Conservation (phyloP, 2,888 invertebrate genomes). For the Erpobdella octoculata region DNA sequence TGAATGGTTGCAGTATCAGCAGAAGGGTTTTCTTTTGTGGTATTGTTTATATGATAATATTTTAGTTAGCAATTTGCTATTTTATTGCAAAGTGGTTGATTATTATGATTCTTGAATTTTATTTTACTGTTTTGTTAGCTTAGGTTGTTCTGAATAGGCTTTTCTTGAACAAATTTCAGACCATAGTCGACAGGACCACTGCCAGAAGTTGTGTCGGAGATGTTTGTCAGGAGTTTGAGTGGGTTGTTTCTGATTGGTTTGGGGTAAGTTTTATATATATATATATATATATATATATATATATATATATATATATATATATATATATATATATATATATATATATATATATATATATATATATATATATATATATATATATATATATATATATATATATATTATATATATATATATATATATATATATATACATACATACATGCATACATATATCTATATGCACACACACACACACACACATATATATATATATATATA, state of each 20-base stretch:
- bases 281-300: neutral
- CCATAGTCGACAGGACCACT: neutral
- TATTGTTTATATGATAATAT: neutral
- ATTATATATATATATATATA: too few species aligned
- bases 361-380: too few species aligned
- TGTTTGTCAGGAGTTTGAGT: slow-evolving; percentile 19
- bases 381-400: too few species aligned
- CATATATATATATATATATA: too few species aligned
- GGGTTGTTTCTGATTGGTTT: slow-evolving; percentile 26
- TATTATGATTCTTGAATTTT: neutral
- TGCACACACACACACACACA: too few species aligned
- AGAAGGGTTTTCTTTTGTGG: too few species aligned
- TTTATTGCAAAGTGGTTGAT: neutral
- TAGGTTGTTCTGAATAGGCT: too few species aligned
- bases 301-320: neutral
- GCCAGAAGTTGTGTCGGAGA: neutral
- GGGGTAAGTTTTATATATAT: slow-evolving; percentile 20
- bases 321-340: neutral
- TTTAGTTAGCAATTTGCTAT: neutral
- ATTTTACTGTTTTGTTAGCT: too few species aligned
- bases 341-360: too few species aligned
- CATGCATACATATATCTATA: too few species aligned
- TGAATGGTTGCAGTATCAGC: neutral
- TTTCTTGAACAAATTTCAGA: too few species aligned
- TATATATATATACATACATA: too few species aligned